Evolutionary conservation across 1,140 invertebrate genomes (phyloP).

Genomic region (Drosophila fuyamai): DNA sequence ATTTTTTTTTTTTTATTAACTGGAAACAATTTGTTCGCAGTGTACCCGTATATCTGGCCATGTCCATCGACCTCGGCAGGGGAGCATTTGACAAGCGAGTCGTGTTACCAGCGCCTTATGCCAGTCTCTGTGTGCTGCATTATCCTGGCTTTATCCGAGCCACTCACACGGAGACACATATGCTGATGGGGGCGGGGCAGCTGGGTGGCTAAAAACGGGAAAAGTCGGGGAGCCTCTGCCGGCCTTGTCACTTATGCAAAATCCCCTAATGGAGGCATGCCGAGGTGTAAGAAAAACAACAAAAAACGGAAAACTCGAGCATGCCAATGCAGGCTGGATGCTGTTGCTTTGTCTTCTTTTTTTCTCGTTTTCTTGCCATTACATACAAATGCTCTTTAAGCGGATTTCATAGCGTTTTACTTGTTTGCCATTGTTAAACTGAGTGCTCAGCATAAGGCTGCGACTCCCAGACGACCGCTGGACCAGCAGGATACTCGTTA

Average conservation of each 20-base stretch:
- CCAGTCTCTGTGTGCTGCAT: constrained; percentile 61
- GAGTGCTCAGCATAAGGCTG: constrained; percentile 73
- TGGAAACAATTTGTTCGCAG: neutral
- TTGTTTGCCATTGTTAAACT: constrained; percentile 83
- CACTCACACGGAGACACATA: constrained; percentile 50
- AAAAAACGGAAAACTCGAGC: constrained; percentile 27
- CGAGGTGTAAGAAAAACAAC: constrained; percentile 69
- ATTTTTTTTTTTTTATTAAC: too few relatives aligned
- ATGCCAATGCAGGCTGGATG: constrained; percentile 52
- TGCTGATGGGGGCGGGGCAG: constrained; percentile 22
- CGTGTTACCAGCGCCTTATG: constrained; percentile 62
- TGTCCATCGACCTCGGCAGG: constrained; percentile 46
- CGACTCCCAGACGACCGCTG: constrained; percentile 33
- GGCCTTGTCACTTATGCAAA: constrained; percentile 78
- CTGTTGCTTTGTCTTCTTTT: constrained; percentile 33
- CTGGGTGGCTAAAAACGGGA: neutral
- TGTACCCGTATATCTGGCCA: constrained; percentile 12
- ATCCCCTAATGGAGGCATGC: constrained; percentile 71
- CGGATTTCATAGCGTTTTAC: constrained; percentile 76
- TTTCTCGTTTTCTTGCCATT: constrained; percentile 54
- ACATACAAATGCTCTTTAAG: constrained; percentile 83
- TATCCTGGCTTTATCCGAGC: constrained; percentile 67
- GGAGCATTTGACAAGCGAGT: constrained; percentile 69
- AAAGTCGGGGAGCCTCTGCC: constrained; percentile 29
- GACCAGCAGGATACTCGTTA: constrained; percentile 37